phyloP scores from a whole-genome alignment of 2,797 vertebrate genomes.

The Channa striata region DNA sequence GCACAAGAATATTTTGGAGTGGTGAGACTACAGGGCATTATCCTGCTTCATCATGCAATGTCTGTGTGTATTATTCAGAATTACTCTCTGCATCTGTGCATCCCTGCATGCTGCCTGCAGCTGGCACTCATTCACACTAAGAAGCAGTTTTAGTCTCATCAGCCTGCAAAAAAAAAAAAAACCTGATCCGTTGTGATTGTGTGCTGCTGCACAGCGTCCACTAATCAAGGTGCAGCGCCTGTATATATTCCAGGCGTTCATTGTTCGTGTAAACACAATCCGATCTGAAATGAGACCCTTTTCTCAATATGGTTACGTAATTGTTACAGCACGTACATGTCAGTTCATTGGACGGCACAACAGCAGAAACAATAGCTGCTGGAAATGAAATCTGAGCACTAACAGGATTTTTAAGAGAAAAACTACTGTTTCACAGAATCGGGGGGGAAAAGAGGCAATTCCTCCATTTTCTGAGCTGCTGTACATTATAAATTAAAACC shows the following conservation, averaged over 20 bases:
- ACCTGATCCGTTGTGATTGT: conserved; percentile 55
- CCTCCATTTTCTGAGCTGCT: conserved; percentile 4
- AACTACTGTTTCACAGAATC: conserved; percentile 40
- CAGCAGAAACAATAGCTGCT: conserved; percentile 28
- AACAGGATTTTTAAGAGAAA: conserved; percentile 61
- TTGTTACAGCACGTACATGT: conserved; percentile 20
- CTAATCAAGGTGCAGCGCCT: conserved; percentile 30
- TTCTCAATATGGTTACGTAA: conserved; percentile 36
- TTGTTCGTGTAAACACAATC: conserved; percentile 2
- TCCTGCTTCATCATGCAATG: conserved; percentile 50
- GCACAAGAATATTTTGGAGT: conserved; percentile 60
- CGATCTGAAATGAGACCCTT: neutral
- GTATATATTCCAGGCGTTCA: conserved; percentile 11
- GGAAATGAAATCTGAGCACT: conserved; percentile 49
- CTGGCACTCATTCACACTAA: conserved; percentile 25
- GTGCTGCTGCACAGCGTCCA: conserved; percentile 14
- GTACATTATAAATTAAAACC: conserved; percentile 44
- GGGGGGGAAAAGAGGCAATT: conserved; percentile 17
- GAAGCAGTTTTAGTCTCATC: conserved; percentile 21
- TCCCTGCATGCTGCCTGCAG: conserved; percentile 1
- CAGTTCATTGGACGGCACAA: conserved; percentile 4
- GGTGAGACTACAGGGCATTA: conserved; percentile 55
- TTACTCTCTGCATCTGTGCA: conserved; percentile 10
- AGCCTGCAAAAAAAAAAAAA: conserved; percentile 14
- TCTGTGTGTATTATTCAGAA: conserved; percentile 51